These are phyloP conservation scores for Corydoras sp. DNA, from an alignment of 2,113 vertebrate species.

Conservation along the genomic window DNA sequence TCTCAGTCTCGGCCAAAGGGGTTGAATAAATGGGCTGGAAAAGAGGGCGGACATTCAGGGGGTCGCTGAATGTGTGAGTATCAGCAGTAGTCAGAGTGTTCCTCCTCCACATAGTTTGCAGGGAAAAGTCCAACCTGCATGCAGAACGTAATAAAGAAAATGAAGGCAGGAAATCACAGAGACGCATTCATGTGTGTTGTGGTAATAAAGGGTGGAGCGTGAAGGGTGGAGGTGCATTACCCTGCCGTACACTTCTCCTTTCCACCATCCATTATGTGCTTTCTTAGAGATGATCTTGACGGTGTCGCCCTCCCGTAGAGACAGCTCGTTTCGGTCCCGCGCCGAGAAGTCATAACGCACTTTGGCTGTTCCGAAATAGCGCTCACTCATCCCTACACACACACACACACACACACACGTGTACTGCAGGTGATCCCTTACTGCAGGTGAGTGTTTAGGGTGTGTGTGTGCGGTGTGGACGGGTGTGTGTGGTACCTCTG, in stretches of 20 bases:
- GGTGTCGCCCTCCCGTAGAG: constrained; percentile 80
- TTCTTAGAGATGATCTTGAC: constrained; percentile 89
- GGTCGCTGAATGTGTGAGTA: neutral
- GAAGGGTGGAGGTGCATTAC: constrained; percentile 50
- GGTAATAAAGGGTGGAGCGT: neutral
- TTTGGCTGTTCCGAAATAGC: constrained; percentile 73
- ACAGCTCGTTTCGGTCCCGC: constrained; percentile 80
- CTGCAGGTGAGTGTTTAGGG: neutral
- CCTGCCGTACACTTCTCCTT: constrained; percentile 87
- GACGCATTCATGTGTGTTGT: neutral
- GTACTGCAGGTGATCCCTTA: too few species aligned
- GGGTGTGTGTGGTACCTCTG: constrained; percentile 54
- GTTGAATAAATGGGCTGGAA: too few species aligned
- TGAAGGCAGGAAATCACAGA: neutral
- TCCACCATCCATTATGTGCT: constrained; percentile 86
- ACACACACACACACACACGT: constrained; percentile 32
- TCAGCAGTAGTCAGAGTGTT: constrained; percentile 91
- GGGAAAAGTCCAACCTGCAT: constrained; percentile 84
- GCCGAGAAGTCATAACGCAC: constrained; percentile 88
- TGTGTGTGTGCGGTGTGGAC: neutral
- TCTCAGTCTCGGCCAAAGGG: neutral
- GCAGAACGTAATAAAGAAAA: constrained; percentile 3
- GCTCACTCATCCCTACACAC: constrained; percentile 62
- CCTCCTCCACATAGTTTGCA: constrained; percentile 90
- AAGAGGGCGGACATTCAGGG: too few species aligned